Conservation (phyloP, 1,140 invertebrate species). For the Akabosia matsudoensis region DNA sequence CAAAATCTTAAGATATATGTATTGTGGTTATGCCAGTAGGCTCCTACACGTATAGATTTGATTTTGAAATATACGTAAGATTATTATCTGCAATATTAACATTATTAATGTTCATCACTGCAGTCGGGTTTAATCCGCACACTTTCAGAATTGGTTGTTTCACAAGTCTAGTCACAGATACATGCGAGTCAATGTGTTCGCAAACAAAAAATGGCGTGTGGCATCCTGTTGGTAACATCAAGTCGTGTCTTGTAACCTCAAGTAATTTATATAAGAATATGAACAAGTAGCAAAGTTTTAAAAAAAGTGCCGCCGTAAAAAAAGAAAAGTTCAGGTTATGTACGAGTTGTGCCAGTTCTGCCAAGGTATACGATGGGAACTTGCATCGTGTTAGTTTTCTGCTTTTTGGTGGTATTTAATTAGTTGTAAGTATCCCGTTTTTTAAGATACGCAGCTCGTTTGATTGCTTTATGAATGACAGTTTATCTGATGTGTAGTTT, state of each 20-base stretch:
- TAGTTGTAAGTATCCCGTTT: too few relatives aligned
- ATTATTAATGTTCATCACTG: not conserved
- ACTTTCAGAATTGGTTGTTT: not conserved
- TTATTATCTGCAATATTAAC: too few relatives aligned
- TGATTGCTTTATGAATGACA: not conserved
- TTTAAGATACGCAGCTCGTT: too few relatives aligned
- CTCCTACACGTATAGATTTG: too few relatives aligned
- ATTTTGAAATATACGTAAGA: too few relatives aligned
- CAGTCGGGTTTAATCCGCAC: not conserved
- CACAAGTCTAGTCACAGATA: not conserved
- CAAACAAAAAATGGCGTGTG: too few relatives aligned
- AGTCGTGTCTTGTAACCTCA: not conserved
- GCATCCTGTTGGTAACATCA: not conserved
- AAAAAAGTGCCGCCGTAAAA: not conserved
- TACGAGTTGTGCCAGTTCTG: too few relatives aligned
- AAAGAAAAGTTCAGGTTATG: not conserved
- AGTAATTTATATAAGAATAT: not conserved
- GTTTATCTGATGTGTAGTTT: not conserved
- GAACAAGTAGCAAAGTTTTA: not conserved
- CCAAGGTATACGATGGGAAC: too few relatives aligned
- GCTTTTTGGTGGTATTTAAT: not conserved
- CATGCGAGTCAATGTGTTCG: too few relatives aligned
- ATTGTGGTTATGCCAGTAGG: not conserved
- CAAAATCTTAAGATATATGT: not conserved
- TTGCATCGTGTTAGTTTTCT: too few relatives aligned